Conservation (phyloP, 2,888 invertebrate species). For the Deilephila elpenor region DNA sequence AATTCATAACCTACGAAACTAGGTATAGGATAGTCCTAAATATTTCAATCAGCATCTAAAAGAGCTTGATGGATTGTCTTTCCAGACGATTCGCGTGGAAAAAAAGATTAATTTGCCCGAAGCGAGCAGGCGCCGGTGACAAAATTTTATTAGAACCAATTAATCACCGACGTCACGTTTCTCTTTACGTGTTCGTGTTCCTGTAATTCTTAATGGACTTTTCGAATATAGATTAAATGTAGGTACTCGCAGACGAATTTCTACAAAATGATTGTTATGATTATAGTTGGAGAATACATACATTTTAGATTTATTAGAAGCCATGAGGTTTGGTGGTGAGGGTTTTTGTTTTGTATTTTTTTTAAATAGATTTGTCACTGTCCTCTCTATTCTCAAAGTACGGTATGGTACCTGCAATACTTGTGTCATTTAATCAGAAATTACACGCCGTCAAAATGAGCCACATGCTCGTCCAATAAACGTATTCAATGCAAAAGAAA, state of each 20-base stretch:
- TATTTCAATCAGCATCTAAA: background rate
- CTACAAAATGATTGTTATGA: background rate
- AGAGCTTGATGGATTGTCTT: conserved; percentile 3
- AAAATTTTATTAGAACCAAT: conserved; percentile 21
- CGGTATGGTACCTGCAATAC: too few relatives aligned
- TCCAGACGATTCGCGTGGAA: background rate
- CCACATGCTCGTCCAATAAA: too few relatives aligned
- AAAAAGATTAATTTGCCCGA: conserved; percentile 14
- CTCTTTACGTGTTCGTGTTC: background rate
- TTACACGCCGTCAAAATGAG: too few relatives aligned
- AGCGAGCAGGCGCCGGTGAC: conserved; percentile 8
- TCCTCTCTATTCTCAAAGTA: too few relatives aligned
- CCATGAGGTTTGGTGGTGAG: too few relatives aligned
- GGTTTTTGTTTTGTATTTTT: too few relatives aligned
- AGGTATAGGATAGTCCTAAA: background rate
- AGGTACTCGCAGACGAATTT: background rate
- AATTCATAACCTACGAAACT: background rate
- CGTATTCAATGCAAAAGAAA: too few relatives aligned
- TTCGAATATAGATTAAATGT: background rate
- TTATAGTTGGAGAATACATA: background rate
- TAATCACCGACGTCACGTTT: conserved; percentile 12
- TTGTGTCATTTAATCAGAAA: too few relatives aligned
- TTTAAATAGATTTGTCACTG: too few relatives aligned
- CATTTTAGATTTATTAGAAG: too few relatives aligned
- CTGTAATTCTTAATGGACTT: background rate